phyloP scores from a whole-genome alignment of 2,888 invertebrate species.

The Drosophila fulvimacula region DNA sequence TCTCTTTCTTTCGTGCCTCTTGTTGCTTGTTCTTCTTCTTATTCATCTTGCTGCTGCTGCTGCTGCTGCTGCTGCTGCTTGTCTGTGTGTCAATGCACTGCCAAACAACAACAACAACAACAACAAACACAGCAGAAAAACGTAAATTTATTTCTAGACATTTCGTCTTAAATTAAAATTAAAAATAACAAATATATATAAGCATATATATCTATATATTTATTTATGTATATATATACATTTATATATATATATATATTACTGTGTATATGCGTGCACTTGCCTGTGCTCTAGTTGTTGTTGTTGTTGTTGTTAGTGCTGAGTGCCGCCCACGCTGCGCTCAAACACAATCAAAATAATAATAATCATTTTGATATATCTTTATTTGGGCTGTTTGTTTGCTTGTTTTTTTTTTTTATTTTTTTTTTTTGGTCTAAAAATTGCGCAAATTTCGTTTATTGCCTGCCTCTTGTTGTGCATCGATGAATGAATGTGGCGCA shows the following conservation, averaged over 20 bases:
- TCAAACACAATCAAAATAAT: conserved; percentile 5
- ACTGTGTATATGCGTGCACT: conserved; percentile 37
- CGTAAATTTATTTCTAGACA: conserved; percentile 66
- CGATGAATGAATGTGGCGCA: conserved; percentile 57
- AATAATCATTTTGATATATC: neutral
- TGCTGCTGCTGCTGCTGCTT: conserved; percentile 24
- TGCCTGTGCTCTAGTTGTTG: conserved; percentile 13
- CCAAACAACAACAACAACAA: conserved; percentile 24
- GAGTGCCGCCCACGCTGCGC: conserved; percentile 35
- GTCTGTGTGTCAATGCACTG: conserved; percentile 67
- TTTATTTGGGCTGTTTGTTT: too few relatives aligned
- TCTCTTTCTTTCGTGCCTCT: neutral
- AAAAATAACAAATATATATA: conserved; percentile 45
- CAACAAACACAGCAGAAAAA: conserved; percentile 10
- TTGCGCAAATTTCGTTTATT: too few relatives aligned
- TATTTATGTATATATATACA: conserved; percentile 2
- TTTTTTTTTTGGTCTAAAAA: conserved; percentile 9
- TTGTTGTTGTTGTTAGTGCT: conserved; percentile 19
- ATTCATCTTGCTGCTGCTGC: neutral
- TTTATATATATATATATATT: neutral
- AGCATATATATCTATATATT: neutral
- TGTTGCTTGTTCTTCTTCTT: neutral
- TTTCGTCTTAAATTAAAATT: conserved; percentile 68
- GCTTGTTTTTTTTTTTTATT: too few relatives aligned
- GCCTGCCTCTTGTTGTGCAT: conserved; percentile 24